phyloP scores from a whole-genome alignment of 2,888 invertebrate genomes.

The Prenolepis imparis region DNA sequence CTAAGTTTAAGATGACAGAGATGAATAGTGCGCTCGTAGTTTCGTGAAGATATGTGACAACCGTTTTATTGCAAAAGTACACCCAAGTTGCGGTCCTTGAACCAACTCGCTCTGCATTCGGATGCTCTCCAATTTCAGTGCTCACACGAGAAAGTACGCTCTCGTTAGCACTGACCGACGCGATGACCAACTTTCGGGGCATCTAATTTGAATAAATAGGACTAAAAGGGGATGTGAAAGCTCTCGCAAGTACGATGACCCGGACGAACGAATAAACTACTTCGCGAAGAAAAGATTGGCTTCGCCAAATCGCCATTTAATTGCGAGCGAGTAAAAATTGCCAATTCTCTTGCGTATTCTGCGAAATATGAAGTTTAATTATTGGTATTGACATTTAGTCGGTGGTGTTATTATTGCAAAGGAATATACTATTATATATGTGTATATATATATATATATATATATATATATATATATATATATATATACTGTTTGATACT shows the following conservation, averaged over 20 bases:
- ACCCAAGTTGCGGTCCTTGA: conserved; percentile 16
- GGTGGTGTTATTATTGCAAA: conserved; percentile 32
- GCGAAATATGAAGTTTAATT: neutral
- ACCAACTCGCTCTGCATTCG: neutral
- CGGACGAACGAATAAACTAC: conserved; percentile 19
- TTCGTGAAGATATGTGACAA: conserved; percentile 25
- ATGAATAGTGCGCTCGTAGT: conserved; percentile 22
- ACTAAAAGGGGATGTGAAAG: conserved; percentile 44
- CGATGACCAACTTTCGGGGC: conserved; percentile 48
- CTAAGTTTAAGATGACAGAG: neutral
- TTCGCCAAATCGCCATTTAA: neutral
- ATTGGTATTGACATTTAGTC: conserved; percentile 19
- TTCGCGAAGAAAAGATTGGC: neutral
- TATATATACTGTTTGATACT: conserved; percentile 29
- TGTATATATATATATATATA: too few species aligned
- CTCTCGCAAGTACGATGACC: neutral
- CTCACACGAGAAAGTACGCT: conserved; percentile 21
- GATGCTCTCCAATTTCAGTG: conserved; percentile 31
- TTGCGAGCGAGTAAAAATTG: neutral
- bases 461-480: too few species aligned
- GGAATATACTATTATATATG: conserved; percentile 34
- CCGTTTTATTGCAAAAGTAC: conserved; percentile 39
- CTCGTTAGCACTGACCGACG: conserved; percentile 2
- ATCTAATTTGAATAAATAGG: conserved; percentile 71
- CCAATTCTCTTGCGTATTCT: neutral